Evolutionary conservation across 2,888 invertebrate genomes (phyloP).

Genomic region (Caenorhabditis sinica): DNA sequence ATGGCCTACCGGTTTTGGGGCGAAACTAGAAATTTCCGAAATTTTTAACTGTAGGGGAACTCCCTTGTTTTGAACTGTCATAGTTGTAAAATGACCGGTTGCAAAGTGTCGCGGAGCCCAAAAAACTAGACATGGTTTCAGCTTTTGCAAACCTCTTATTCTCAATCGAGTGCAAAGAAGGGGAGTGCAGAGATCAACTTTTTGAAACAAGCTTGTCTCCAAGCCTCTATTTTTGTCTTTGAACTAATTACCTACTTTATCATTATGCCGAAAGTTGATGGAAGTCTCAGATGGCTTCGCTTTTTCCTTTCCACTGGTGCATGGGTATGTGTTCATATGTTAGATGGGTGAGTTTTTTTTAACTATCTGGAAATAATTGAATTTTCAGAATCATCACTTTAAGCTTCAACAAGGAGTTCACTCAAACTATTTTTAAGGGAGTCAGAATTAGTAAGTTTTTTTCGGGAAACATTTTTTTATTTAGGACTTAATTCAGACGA

Average conservation of each 20-base stretch:
- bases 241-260: conserved; percentile 71
- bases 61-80: too few relatives aligned
- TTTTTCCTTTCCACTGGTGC: conserved; percentile 68
- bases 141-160: conserved; percentile 28
- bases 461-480: too few relatives aligned
- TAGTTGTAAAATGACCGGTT: too few relatives aligned
- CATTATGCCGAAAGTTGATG: conserved; percentile 56
- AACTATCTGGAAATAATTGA: neutral
- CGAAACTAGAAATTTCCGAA: too few relatives aligned
- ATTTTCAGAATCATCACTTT: conserved; percentile 60
- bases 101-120: too few relatives aligned
- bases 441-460: conserved; percentile 44
- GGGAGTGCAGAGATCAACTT: conserved; percentile 66
- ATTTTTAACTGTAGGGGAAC: too few relatives aligned
- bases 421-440: conserved; percentile 38
- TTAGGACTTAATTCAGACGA: conserved; percentile 3
- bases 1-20: too few relatives aligned
- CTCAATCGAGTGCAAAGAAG: conserved; percentile 35
- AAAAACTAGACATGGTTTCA: too few relatives aligned
- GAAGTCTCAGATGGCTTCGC: conserved; percentile 50
- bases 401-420: conserved; percentile 61
- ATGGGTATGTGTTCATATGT: conserved; percentile 68
- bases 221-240: conserved; percentile 67
- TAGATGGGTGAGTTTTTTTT: conserved; percentile 62
- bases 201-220: conserved; percentile 70